Percentiles rank a stretch among this genome's conserved stretches.
phyloP scores from a whole-genome alignment of 2,113 vertebrate species.

The Tachysurus fulvidraco region DNA sequence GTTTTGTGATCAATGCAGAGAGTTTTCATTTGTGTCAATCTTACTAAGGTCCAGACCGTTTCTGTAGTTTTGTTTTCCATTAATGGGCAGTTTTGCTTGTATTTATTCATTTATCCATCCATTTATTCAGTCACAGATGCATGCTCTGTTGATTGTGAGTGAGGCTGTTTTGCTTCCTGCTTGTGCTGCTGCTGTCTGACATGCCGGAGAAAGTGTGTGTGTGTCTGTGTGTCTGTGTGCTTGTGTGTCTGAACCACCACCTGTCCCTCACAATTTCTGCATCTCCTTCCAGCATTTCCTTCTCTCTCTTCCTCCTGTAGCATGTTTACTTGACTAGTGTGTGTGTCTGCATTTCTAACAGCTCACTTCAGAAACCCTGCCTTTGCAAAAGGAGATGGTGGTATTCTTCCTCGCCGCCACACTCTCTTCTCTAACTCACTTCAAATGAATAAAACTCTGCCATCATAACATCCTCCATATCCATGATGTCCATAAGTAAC shows the following conservation, averaged over 20 bases:
- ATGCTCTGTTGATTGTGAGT: slow-evolving; percentile 47
- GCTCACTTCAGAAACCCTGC: slow-evolving; percentile 35
- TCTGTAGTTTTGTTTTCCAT: slow-evolving; percentile 11
- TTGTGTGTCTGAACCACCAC: slow-evolving; percentile 4
- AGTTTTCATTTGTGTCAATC: slow-evolving; percentile 31
- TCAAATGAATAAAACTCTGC: slow-evolving; percentile 41
- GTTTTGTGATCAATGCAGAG: slow-evolving; percentile 32
- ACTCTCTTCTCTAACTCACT: slow-evolving; percentile 39
- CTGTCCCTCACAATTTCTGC: not conserved
- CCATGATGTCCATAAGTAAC: slow-evolving; percentile 79
- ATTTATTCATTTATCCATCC: slow-evolving; percentile 23
- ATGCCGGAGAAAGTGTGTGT: slow-evolving; percentile 32
- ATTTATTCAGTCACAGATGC: slow-evolving; percentile 37
- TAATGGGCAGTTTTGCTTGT: slow-evolving; percentile 22
- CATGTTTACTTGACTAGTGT: slow-evolving; percentile 54
- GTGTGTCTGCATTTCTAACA: slow-evolving; percentile 53
- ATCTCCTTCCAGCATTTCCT: not conserved
- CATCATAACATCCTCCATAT: slow-evolving; percentile 82
- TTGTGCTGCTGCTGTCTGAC: slow-evolving; percentile 19
- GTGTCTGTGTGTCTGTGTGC: slow-evolving; percentile 4
- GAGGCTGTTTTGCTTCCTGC: slow-evolving; percentile 25
- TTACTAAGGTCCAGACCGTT: slow-evolving; percentile 17
- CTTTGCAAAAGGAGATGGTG: slow-evolving; percentile 25
- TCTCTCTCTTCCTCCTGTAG: slow-evolving; percentile 30
- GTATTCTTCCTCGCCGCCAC: slow-evolving; percentile 32